Percentiles rank a stretch among this genome's conserved stretches.
Conservation (phyloP, 2,113 vertebrate genomes). For the Forbesichthys agassizii region DNA sequence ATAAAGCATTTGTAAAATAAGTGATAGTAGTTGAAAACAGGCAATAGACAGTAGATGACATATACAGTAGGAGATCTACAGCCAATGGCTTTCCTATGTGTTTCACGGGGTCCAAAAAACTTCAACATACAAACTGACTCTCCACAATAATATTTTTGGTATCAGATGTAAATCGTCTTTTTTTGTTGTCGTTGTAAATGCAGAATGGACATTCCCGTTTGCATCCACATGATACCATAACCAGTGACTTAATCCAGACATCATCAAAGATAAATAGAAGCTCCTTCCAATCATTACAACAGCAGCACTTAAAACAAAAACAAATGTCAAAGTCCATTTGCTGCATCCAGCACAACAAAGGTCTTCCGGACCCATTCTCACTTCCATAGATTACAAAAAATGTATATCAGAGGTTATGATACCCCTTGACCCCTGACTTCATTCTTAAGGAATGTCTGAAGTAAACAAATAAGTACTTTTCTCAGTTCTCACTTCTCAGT, state of each 20-base stretch:
- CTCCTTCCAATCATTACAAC: slow-evolving; percentile 59
- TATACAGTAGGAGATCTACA: slow-evolving; percentile 74
- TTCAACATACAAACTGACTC: slow-evolving; percentile 58
- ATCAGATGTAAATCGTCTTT: slow-evolving; percentile 37
- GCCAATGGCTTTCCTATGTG: slow-evolving; percentile 77
- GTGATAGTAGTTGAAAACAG: slow-evolving; percentile 64
- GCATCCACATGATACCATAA: slow-evolving; percentile 25
- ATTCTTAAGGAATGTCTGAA: slow-evolving; percentile 72
- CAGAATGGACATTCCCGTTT: slow-evolving; percentile 24
- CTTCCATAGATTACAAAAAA: slow-evolving; percentile 28
- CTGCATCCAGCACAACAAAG: slow-evolving; percentile 69
- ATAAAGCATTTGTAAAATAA: slow-evolving; percentile 79
- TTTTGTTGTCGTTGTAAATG: slow-evolving; percentile 12
- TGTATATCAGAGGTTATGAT: slow-evolving; percentile 14
- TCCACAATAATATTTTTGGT: slow-evolving; percentile 68
- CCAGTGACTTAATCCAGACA: slow-evolving; percentile 28
- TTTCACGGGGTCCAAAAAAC: slow-evolving; percentile 60
- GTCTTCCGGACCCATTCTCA: slow-evolving; percentile 41
- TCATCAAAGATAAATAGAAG: slow-evolving; percentile 45
- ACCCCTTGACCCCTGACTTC: slow-evolving; percentile 30
- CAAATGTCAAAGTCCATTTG: slow-evolving; percentile 52
- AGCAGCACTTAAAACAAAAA: slow-evolving; percentile 53
- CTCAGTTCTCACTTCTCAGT: slow-evolving; percentile 66
- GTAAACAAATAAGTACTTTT: slow-evolving; percentile 63
- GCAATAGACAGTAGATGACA: slow-evolving; percentile 71